These are phyloP conservation scores for Anguilla obscura DNA, from an alignment of 2,797 vertebrate species.

Conservation along the genomic window DNA sequence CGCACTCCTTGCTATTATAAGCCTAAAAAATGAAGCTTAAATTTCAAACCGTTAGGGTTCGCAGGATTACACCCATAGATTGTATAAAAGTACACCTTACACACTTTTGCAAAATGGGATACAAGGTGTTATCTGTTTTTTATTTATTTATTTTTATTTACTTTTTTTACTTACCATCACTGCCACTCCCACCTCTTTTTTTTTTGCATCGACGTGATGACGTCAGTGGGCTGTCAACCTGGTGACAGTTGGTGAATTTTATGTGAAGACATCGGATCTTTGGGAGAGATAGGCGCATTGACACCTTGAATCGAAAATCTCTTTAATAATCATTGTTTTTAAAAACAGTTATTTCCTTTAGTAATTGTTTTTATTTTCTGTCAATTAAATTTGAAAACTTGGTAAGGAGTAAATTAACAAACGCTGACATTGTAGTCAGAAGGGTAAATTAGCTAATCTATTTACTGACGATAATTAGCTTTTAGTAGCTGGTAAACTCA, in stretches of 20 bases:
- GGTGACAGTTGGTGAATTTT: conserved; percentile 28
- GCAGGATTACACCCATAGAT: not conserved
- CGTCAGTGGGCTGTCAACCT: conserved; percentile 16
- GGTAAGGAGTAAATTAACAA: not conserved
- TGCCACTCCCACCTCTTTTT: not conserved
- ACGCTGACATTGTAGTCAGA: not conserved
- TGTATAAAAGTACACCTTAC: not conserved
- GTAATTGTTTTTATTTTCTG: not conserved
- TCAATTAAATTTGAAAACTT: not conserved
- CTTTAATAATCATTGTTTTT: conserved; percentile 16
- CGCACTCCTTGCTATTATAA: not conserved
- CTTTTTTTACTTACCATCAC: not conserved
- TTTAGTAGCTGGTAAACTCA: not conserved
- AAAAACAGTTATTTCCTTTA: not conserved
- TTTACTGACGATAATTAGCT: not conserved
- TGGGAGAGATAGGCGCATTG: not conserved
- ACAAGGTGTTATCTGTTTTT: not conserved
- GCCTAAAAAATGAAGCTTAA: not conserved
- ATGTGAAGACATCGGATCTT: not conserved
- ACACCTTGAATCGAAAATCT: conserved; percentile 17
- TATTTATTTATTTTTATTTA: too few relatives aligned
- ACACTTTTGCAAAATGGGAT: not conserved
- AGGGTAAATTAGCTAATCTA: not conserved
- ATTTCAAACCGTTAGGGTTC: not conserved
- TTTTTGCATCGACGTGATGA: not conserved